Conservation (phyloP, 2,888 invertebrate species). For the Ochropleura leucogaster region DNA sequence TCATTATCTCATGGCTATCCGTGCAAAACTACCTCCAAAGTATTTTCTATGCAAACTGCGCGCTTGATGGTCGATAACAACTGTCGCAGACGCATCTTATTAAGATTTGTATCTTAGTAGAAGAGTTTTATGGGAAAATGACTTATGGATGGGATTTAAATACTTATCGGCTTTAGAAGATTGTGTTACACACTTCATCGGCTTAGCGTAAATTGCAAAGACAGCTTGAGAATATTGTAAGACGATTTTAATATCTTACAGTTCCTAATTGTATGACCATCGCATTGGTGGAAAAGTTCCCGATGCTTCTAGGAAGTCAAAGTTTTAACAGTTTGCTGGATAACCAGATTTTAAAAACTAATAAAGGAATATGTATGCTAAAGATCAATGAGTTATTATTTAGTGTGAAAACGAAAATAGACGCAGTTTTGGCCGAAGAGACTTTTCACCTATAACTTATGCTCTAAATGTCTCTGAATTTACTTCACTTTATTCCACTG, state of each 20-base stretch:
- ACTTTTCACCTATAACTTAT: neutral
- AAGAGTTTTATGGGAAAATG: conserved; percentile 38
- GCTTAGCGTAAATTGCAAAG: conserved; percentile 21
- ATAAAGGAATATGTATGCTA: neutral
- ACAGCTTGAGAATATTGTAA: neutral
- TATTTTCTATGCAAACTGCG: conserved; percentile 49
- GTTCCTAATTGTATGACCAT: neutral
- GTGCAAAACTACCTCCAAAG: conserved; percentile 39
- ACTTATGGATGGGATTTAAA: conserved; percentile 17
- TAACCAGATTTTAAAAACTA: too few relatives aligned
- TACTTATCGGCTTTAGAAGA: conserved; percentile 7
- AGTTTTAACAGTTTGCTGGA: neutral
- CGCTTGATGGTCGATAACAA: conserved; percentile 45
- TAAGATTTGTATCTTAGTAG: conserved; percentile 44
- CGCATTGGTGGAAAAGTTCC: neutral
- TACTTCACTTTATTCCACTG: conserved; percentile 14
- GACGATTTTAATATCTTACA: neutral
- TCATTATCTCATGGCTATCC: conserved; percentile 31
- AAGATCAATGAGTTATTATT: neutral
- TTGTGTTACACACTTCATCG: conserved; percentile 15
- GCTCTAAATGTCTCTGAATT: neutral
- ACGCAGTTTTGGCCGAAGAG: neutral
- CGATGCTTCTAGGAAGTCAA: neutral
- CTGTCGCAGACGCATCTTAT: conserved; percentile 49
- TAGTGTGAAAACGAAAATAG: neutral